Evolutionary conservation across 30 jellyfish, hydroid and myxozoan genomes (phyloP).

Genomic region (Haliclystus octoradiatus): DNA sequence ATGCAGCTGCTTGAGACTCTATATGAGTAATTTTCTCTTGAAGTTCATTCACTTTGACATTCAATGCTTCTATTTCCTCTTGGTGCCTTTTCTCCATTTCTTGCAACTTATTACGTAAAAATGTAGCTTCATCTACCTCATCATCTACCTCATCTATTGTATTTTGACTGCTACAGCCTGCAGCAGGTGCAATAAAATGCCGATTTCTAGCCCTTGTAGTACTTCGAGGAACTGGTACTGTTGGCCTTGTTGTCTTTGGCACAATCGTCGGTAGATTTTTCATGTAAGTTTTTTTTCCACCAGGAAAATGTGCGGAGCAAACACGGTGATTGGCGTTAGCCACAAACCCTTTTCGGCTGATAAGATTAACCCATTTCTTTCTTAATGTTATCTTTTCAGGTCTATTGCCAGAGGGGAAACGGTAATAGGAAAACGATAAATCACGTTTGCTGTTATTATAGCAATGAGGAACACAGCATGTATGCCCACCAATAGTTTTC

Average conservation of each 20-base stretch:
- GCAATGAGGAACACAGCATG: conserved; percentile 26
- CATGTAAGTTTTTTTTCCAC: conserved; percentile 28
- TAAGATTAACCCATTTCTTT: conserved; percentile 16
- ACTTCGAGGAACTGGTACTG: neutral
- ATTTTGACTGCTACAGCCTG: neutral
- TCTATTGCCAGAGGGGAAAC: too few species aligned
- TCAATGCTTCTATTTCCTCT: neutral
- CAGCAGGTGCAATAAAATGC: neutral
- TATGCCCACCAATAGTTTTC: neutral
- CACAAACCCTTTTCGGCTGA: conserved; percentile 13
- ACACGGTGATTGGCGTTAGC: conserved; percentile 25
- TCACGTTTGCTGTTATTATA: conserved; percentile 16
- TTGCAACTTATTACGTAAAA: conserved; percentile 3
- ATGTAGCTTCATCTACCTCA: neutral
- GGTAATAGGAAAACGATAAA: conserved; percentile 3
- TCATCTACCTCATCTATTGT: neutral
- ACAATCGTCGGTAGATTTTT: conserved; percentile 26
- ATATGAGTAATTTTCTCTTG: neutral
- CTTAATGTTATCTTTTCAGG: conserved; percentile 6
- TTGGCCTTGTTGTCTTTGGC: conserved; percentile 11
- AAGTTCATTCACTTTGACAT: too few species aligned
- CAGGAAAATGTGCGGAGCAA: conserved; percentile 22
- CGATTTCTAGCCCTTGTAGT: neutral
- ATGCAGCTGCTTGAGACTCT: neutral
- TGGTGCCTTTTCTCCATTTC: neutral